Conservation (phyloP, 2,113 vertebrate species). For the Urocolius indicus region DNA sequence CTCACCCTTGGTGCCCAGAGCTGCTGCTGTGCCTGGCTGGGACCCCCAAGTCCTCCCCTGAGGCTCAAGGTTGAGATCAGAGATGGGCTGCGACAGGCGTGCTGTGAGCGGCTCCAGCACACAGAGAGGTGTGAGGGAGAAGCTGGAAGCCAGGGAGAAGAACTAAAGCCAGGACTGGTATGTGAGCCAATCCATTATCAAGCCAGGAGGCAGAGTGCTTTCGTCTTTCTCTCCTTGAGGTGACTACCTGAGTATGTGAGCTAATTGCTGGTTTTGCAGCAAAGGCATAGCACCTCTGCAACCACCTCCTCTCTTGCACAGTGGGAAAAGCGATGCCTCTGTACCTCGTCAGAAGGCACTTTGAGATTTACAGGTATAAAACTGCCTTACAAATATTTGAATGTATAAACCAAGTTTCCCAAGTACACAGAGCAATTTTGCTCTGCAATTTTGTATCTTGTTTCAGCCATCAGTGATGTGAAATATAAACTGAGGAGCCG, state of each 20-base stretch:
- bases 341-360: background rate
- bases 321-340: background rate
- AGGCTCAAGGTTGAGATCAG: background rate
- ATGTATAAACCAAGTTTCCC: background rate
- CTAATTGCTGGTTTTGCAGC: background rate
- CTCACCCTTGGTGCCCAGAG: background rate
- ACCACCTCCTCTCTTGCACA: background rate
- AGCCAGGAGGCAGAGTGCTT: background rate
- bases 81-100: background rate
- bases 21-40: background rate
- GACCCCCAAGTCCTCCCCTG: background rate
- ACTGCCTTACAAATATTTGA: slow-evolving; percentile 21
- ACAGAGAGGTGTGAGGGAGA: background rate
- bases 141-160: background rate
- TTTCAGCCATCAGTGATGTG: background rate
- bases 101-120: background rate
- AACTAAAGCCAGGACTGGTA: background rate
- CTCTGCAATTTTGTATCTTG: background rate
- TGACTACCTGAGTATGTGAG: background rate
- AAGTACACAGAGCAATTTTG: slow-evolving; percentile 6
- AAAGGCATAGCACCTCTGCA: background rate
- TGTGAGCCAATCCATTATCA: background rate
- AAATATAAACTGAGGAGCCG: slow-evolving; percentile 10
- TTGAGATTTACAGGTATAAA: background rate
- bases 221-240: background rate